A percentile compares a stretch with the other conserved stretches of the same genome.
Evolutionary conservation across 1,140 invertebrate species (phyloP).

Genomic region (Drosophila kohkoa): DNA sequence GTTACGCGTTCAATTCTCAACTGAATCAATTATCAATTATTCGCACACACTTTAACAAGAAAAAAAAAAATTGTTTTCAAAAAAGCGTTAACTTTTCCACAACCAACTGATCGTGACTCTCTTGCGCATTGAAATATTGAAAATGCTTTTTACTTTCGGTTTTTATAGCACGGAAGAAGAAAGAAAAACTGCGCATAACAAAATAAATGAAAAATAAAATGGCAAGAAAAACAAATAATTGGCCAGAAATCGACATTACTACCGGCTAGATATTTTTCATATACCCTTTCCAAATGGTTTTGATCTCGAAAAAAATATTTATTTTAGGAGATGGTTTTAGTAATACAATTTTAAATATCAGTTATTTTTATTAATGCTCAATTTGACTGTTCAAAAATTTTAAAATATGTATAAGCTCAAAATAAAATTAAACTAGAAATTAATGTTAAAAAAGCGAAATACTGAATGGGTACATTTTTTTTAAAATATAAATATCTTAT

Average conservation of each 20-base stretch:
- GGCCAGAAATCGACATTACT: conserved; percentile 42
- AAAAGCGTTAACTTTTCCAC: conserved; percentile 38
- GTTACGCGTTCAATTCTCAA: conserved; percentile 13
- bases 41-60: not conserved
- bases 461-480: not conserved
- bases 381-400: no score
- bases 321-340: no score
- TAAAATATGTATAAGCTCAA: no score
- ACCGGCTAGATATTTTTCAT: not conserved
- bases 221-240: conserved; percentile 48
- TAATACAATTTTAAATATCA: no score
- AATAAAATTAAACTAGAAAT: no score
- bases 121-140: conserved; percentile 78
- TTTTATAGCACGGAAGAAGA: conserved; percentile 80
- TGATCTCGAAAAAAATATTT: not conserved
- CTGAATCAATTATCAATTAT: conserved; percentile 15
- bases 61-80: conserved; percentile 1
- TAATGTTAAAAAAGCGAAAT: no score
- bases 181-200: conserved; percentile 79
- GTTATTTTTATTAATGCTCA: no score
- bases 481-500: not conserved
- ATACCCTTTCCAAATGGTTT: conserved; percentile 46
- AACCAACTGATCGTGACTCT: conserved; percentile 66
- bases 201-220: conserved; percentile 73
- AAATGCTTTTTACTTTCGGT: conserved; percentile 79